Percentiles rank a stretch among this genome's conserved stretches.
Evolutionary conservation across 2,888 invertebrate species (phyloP).

Genomic region (Synergus itoensis): DNA sequence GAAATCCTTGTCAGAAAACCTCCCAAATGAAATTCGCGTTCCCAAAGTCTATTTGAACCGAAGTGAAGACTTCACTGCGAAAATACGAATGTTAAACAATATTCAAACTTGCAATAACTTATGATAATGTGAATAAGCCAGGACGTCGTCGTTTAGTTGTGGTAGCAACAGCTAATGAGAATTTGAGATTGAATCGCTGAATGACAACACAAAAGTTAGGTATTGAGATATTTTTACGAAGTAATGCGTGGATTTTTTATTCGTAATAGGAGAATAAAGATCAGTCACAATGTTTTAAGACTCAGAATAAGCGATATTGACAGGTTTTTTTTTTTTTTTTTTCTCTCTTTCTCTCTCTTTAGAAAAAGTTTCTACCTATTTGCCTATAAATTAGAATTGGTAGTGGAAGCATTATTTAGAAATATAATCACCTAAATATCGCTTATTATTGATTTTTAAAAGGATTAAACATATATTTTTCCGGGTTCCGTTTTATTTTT

Average conservation of each 20-base stretch:
- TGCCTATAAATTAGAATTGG: too few species aligned
- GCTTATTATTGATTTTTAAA: too few species aligned
- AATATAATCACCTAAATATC: too few species aligned
- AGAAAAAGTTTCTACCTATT: too few species aligned
- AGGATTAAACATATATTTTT: too few species aligned
- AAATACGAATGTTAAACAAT: constrained; percentile 2
- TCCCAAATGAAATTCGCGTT: background rate
- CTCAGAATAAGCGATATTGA: too few species aligned
- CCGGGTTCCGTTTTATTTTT: too few species aligned
- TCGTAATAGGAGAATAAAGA: background rate
- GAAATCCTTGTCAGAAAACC: background rate
- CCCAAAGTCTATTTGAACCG: background rate
- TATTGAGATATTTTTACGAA: background rate
- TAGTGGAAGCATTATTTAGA: too few species aligned
- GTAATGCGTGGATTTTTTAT: background rate
- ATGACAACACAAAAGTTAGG: background rate
- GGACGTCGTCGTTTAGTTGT: background rate
- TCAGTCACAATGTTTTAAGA: too few species aligned
- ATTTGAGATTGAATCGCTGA: background rate
- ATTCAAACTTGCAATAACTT: background rate
- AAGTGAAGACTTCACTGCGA: constrained; percentile 16
- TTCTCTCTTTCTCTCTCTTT: too few species aligned
- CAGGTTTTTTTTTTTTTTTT: too few species aligned
- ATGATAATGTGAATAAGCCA: constrained; percentile 24
- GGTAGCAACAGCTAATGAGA: background rate